Evolutionary conservation across 2,113 vertebrate species (phyloP).

Genomic region (Stigmatopora nigra): DNA sequence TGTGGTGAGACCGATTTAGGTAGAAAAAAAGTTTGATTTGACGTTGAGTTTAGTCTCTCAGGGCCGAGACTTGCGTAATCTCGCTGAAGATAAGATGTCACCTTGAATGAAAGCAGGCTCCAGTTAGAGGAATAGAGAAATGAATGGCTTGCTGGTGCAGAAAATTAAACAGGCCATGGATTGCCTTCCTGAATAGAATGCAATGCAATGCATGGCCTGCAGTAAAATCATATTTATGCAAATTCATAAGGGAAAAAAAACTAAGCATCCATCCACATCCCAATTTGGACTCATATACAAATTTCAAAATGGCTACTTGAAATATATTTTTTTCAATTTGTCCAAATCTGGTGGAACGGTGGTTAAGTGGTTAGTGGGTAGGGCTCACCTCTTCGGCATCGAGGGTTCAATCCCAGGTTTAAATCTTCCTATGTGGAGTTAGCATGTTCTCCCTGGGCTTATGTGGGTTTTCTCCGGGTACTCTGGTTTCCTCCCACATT

Average conservation of each 20-base stretch:
- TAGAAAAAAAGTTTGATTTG: slow-evolving; percentile 27
- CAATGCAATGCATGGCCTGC: slow-evolving; percentile 10
- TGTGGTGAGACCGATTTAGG: slow-evolving; percentile 12
- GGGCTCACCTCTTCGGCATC: no score
- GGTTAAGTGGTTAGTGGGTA: no score
- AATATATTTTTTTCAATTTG: background rate
- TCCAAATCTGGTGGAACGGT: background rate
- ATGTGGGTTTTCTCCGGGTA: no score
- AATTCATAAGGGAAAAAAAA: slow-evolving; percentile 5
- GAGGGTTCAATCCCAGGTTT: no score
- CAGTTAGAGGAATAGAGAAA: slow-evolving; percentile 25
- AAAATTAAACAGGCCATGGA: slow-evolving; percentile 39
- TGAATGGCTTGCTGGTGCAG: slow-evolving; percentile 41
- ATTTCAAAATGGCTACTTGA: background rate
- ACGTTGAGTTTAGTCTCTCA: slow-evolving; percentile 20
- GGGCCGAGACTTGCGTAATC: slow-evolving; percentile 34
- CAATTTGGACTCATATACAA: background rate
- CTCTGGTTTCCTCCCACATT: no score
- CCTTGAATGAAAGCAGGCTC: slow-evolving; percentile 28
- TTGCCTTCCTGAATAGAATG: slow-evolving; percentile 9
- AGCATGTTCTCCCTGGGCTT: no score
- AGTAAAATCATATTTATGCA: slow-evolving; percentile 14
- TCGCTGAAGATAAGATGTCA: slow-evolving; percentile 24
- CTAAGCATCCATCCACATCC: background rate
- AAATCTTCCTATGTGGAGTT: no score